Conservation (phyloP, 2,888 invertebrate genomes). For the Yponomeuta plumbellus region DNA sequence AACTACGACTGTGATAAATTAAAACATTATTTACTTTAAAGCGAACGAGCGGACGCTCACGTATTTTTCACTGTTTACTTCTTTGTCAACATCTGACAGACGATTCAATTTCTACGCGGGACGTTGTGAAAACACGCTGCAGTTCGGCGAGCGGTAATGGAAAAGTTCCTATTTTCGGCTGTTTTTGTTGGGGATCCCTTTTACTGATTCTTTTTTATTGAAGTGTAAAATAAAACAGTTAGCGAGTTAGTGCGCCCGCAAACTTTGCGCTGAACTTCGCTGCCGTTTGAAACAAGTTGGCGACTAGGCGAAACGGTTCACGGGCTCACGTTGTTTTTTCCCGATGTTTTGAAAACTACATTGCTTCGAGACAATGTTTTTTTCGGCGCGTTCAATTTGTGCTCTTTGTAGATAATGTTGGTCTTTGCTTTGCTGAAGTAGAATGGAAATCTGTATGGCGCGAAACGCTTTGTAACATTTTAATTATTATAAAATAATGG, state of each 20-base stretch:
- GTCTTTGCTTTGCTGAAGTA: neutral
- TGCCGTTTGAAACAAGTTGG: conserved; percentile 35
- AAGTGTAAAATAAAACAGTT: conserved; percentile 22
- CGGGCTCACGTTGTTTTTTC: neutral
- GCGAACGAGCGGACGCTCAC: neutral
- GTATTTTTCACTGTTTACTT: neutral
- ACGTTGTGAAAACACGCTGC: conserved; percentile 49
- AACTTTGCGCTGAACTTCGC: conserved; percentile 31
- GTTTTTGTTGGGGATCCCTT: conserved; percentile 30
- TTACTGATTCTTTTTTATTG: conserved; percentile 28
- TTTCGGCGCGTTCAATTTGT: neutral
- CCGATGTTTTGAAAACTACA: too few relatives aligned
- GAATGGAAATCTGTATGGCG: neutral
- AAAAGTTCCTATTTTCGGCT: conserved; percentile 47
- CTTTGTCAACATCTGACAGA: conserved; percentile 35
- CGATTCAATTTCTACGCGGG: conserved; percentile 68
- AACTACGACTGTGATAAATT: conserved; percentile 1
- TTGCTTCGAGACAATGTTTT: conserved; percentile 2
- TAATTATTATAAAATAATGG: too few relatives aligned
- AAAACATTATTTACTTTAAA: neutral
- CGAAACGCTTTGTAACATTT: too few relatives aligned
- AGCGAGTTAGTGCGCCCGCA: conserved; percentile 37
- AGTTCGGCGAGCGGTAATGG: conserved; percentile 25
- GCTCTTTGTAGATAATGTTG: neutral
- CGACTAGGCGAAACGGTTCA: conserved; percentile 26